Evolutionary conservation across 2,797 vertebrate species (phyloP).

Genomic region (Sebastes minor): DNA sequence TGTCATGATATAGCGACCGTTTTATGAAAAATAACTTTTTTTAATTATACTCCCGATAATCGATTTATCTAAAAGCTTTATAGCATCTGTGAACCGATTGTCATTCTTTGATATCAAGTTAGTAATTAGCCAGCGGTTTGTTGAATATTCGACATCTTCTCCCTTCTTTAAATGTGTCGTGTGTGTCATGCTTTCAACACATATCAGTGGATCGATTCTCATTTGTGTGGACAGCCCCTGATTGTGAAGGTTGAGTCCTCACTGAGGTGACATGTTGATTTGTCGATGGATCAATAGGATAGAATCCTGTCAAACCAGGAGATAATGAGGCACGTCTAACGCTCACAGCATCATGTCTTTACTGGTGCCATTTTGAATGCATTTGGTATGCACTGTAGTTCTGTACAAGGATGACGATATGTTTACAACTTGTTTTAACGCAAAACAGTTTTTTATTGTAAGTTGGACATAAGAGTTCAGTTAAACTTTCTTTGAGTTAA

Average conservation of each 20-base stretch:
- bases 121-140: slow-evolving; percentile 5
- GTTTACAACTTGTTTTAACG: neutral
- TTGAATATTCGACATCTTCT: slow-evolving; percentile 19
- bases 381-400: neutral
- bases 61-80: slow-evolving; percentile 22
- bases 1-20: too few relatives aligned
- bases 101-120: slow-evolving; percentile 21
- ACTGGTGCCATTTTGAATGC: neutral
- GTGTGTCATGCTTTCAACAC: slow-evolving; percentile 3
- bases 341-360: neutral
- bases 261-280: slow-evolving; percentile 37
- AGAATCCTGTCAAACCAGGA: slow-evolving; percentile 13
- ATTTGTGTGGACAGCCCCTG: slow-evolving; percentile 19
- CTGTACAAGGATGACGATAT: neutral
- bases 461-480: neutral
- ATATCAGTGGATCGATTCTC: slow-evolving; percentile 43
- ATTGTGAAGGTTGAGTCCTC: slow-evolving; percentile 17
- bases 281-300: slow-evolving; percentile 44
- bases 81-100: slow-evolving; percentile 10
- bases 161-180: neutral
- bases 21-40: too few relatives aligned
- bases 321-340: slow-evolving; percentile 3
- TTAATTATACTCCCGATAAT: neutral
- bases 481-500: neutral
- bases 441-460: neutral